Conservation (phyloP, 2,888 invertebrate genomes). For the Diadegma fenestrale region DNA sequence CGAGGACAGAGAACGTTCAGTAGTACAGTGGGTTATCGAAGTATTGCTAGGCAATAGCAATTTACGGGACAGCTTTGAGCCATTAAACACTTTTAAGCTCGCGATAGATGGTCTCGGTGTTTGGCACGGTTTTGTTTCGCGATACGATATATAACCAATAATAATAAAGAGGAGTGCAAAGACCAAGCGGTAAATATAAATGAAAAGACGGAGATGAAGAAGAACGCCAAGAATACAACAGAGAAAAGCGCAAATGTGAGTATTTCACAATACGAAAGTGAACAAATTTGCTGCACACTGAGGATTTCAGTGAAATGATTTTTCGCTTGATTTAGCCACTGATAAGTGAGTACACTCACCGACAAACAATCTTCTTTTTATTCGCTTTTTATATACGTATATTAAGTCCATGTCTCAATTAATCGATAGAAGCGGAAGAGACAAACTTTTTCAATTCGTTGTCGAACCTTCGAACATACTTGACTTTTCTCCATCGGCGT, state of each 20-base stretch:
- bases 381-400: not conserved
- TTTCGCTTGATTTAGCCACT: slow-evolving; percentile 7
- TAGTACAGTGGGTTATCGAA: slow-evolving; percentile 48
- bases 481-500: not conserved
- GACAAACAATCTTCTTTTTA: not conserved
- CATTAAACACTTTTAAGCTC: slow-evolving; percentile 82
- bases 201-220: not conserved
- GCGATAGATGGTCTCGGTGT: slow-evolving; percentile 76
- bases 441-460: slow-evolving; percentile 57
- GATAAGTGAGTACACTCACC: not conserved
- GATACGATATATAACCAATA: slow-evolving; percentile 24
- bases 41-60: slow-evolving; percentile 74
- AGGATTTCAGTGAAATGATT: slow-evolving; percentile 19
- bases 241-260: not conserved
- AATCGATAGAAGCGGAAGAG: slow-evolving; percentile 28
- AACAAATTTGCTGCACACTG: not conserved
- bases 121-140: slow-evolving; percentile 27
- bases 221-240: not conserved
- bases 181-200: slow-evolving; percentile 1
- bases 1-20: slow-evolving; percentile 26
- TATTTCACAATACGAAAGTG: not conserved
- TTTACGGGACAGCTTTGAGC: slow-evolving; percentile 78
- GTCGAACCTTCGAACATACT: slow-evolving; percentile 27
- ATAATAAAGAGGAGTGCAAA: slow-evolving; percentile 21
- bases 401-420: not conserved